Base-by-base conservation (phyloP, 2,113 vertebrate species). In the Gadus macrocephalus region DNA sequence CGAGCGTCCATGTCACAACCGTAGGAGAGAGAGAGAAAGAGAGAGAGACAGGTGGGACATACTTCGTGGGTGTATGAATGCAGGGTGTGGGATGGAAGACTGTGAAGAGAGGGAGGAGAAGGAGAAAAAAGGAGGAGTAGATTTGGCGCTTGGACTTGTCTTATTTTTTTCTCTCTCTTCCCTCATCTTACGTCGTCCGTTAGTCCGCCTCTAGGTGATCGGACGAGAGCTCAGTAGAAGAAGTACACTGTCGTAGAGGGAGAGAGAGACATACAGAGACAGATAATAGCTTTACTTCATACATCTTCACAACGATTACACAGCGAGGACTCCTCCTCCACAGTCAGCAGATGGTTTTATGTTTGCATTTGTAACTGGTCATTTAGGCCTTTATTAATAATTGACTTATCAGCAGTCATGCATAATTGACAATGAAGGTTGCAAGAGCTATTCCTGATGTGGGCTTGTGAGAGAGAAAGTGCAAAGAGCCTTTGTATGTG, bases 171-270 rank as follows among this genome's bases (percentile, higher is more conserved):
- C 53, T 63, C 66, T 64, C 61, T 70, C 70, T 72, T 83, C 78
- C 75, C 69, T 80, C 75, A 14, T 81, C 75, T 81, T 64, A 66
- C 74, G 20, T 78, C 74, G 55, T 80, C 83, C 85, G 68, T 83
- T 82, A 82, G 76, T 81, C 68, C 83, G 78, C 82, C 78, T 84
- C 80, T 66, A 66, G 73, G 5, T 1, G 53, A 78, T 79, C 66
- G 5, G 71, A 82, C 72, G 71, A 35, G 71, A 68, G 81, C 86
- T 92, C 86, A 92, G 74, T 88, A 83, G 89, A 92, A 93, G 90
- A 93, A 92, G 83, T 93, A 92, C 78, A 93, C 92, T 92, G 78
- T 11, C 1, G 72, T 64, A 28, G 28, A 72, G 68, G 56, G 56
- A 9, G n/a, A 31, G 66, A 49, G 38, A 58, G 62, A 22, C 31